These are phyloP conservation scores for Drosophila macrospina DNA, from an alignment of 2,888 invertebrate species.

Conservation along the genomic window DNA sequence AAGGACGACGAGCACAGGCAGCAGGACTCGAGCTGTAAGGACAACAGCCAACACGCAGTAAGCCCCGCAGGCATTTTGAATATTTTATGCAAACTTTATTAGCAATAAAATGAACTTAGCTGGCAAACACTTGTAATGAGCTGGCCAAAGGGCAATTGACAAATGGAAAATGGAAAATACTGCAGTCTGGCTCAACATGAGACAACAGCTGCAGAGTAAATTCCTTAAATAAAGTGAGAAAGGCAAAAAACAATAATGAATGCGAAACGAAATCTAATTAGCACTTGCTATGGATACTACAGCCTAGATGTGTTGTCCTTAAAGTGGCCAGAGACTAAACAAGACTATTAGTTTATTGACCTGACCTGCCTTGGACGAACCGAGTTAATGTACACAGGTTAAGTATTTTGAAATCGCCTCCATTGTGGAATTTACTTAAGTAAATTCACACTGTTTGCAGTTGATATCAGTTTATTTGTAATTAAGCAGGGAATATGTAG, in stretches of 20 bases:
- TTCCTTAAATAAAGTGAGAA: background rate
- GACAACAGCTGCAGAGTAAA: background rate
- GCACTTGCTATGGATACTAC: too few relatives aligned
- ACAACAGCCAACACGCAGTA: slow-evolving; percentile 6
- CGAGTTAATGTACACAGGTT: too few relatives aligned
- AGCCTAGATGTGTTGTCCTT: too few relatives aligned
- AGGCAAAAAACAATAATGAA: background rate
- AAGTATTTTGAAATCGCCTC: too few relatives aligned
- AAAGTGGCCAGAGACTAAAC: too few relatives aligned
- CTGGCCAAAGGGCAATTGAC: slow-evolving; percentile 20
- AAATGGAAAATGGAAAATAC: slow-evolving; percentile 16
- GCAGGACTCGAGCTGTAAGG: slow-evolving; percentile 1
- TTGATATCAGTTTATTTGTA: too few relatives aligned
- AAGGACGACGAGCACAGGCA: slow-evolving; percentile 9
- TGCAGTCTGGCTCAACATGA: background rate
- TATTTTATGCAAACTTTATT: slow-evolving; percentile 65
- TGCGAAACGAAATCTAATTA: background rate
- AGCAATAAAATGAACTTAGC: slow-evolving; percentile 55
- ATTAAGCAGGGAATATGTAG: too few relatives aligned
- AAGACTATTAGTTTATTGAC: too few relatives aligned
- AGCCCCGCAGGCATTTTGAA: slow-evolving; percentile 54
- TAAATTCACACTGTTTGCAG: too few relatives aligned
- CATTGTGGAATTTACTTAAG: too few relatives aligned
- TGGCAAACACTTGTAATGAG: slow-evolving; percentile 59
- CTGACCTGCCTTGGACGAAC: too few relatives aligned